These are phyloP conservation scores for Eulimnadia texana DNA, from an alignment of 1,140 invertebrate species.

Conservation along the genomic window DNA sequence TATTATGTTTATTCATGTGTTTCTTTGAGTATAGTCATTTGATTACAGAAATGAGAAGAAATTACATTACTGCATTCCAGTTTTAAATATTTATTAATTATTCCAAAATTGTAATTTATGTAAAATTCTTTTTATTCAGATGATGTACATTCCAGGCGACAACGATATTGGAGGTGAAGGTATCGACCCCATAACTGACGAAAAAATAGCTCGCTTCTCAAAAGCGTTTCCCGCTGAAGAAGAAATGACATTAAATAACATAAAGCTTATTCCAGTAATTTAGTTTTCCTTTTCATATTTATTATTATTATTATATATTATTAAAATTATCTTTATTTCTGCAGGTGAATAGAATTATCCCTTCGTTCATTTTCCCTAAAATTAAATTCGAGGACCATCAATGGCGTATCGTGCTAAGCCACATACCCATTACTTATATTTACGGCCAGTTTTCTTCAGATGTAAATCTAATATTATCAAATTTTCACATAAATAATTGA, in stretches of 20 bases:
- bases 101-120: no score
- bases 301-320: no score
- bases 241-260: background rate
- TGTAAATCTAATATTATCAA: constrained; percentile 1
- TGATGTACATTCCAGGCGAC: constrained; percentile 77
- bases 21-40: no score
- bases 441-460: background rate
- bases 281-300: background rate
- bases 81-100: no score
- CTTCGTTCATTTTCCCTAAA: background rate
- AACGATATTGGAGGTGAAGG: constrained; percentile 89
- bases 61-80: no score
- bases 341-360: background rate
- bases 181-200: constrained; percentile 48
- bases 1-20: no score
- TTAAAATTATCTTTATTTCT: background rate
- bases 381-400: background rate
- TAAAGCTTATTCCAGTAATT: constrained; percentile 5
- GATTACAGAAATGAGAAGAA: no score
- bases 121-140: no score
- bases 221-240: background rate
- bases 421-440: constrained; percentile 4
- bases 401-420: background rate
- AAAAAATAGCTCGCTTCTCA: constrained; percentile 56
- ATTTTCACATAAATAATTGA: no score